Conservation (phyloP, 2,113 vertebrate species). For the Muntiacus muntjak region DNA sequence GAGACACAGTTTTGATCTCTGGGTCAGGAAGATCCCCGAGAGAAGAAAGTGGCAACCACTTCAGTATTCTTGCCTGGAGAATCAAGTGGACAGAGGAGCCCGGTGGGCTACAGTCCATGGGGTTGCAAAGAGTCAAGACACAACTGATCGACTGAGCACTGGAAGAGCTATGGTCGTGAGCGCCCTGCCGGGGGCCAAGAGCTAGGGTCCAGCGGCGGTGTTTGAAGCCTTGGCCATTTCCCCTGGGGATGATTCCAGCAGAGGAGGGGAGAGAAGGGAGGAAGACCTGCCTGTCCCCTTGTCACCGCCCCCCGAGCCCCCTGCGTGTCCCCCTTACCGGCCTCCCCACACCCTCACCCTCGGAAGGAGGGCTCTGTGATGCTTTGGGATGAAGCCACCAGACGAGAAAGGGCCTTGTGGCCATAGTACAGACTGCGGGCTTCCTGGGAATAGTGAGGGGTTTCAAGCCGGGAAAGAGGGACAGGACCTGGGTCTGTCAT, state of each 20-base stretch:
- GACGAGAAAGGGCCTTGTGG: rapidly evolving
- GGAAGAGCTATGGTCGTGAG: neutral
- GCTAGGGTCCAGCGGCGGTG: neutral
- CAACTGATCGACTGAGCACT: neutral
- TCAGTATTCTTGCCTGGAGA: neutral
- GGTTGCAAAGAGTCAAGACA: neutral
- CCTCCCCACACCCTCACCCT: neutral
- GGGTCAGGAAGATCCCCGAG: neutral
- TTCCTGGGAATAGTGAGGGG: conserved; percentile 59
- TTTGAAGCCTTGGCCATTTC: neutral
- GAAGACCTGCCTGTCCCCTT: neutral
- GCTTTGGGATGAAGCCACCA: neutral
- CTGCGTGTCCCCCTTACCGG: too few species aligned
- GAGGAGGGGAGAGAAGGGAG: too few species aligned
- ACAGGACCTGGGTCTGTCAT: conserved; percentile 88
- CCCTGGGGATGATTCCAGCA: too few species aligned
- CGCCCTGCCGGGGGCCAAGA: neutral
- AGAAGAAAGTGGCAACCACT: neutral
- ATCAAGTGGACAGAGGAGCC: neutral
- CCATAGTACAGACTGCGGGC: rapidly evolving
- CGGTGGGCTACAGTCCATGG: neutral
- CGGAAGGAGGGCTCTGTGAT: neutral
- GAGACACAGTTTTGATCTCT: neutral
- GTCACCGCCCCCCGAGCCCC: neutral
- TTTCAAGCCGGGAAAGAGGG: conserved; percentile 86